Conservation (phyloP, 2,113 vertebrate genomes). For the Chiloscyllium plagiosum region DNA sequence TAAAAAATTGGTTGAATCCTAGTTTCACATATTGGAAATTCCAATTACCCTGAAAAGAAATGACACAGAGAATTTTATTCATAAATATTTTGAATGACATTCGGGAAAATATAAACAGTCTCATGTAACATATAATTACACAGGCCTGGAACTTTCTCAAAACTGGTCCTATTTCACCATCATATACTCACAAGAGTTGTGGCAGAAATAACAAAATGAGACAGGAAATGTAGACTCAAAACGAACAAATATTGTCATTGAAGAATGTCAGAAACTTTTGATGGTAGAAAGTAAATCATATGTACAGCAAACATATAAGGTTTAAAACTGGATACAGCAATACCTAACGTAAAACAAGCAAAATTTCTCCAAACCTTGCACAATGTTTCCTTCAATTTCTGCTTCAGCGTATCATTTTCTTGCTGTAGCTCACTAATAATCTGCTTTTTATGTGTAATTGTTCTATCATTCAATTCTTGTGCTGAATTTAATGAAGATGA, state of each 20-base stretch:
- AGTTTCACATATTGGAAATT: not conserved
- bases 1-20: not conserved
- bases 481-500: constrained; percentile 43
- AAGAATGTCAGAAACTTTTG: not conserved
- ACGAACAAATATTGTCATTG: not conserved
- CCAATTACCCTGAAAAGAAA: not conserved
- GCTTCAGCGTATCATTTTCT: constrained; percentile 48
- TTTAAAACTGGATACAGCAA: not conserved
- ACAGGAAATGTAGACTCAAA: not conserved
- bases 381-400: constrained; percentile 47
- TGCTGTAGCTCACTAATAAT: constrained; percentile 45
- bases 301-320: not conserved
- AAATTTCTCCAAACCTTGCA: constrained; percentile 47
- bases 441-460: constrained; percentile 48
- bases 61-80: not conserved
- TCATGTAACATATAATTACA: not conserved
- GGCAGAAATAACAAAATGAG: not conserved
- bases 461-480: constrained; percentile 50
- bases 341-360: constrained; percentile 34
- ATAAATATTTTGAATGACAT: not conserved
- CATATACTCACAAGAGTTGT: not conserved
- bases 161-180: not conserved
- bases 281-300: not conserved
- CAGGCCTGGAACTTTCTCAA: not conserved
- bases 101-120: not conserved